Base-by-base conservation (phyloP, 2,113 vertebrate species). In the Narcine bancroftii region DNA sequence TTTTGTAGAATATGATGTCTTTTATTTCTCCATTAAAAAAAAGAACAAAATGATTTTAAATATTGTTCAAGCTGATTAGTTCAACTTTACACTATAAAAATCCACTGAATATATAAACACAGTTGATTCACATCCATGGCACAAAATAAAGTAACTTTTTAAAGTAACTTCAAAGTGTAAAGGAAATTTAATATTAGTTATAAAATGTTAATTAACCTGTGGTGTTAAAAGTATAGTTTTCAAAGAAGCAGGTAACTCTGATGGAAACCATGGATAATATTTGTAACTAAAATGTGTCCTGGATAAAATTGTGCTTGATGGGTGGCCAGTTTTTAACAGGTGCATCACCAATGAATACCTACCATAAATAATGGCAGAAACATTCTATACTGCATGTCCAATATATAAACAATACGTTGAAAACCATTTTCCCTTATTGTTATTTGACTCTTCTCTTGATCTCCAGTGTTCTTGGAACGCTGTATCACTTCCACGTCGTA, bases 231-330 rank as follows among this genome's bases (percentile, higher is more conserved):
- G 66, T 47, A 69, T 71, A 66, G 11, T 60, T 87, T 60, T 60
- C 81, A 87, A 87, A 60, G 89, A 47, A 47, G 13, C 53, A 91
- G 87, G 24, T 91, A 91, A 24, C 71, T 63, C 65, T n/a, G 13
- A 69, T 24, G 42, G 42, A 33, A 91, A 91, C 42, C 89, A 47
- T 91, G 71, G 89, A 91, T 69, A 91, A 91, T 69, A 65, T 71
- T 69, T 69, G 63, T n/a, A 91, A 69, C 71, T 91, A 91, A 91
- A 91, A 71, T 69, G 89, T 91, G 63, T 47, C 89, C 89, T 91
- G 63, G 71, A 69, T 69, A 17, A 69, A 69, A 39, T 47, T 91
- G 63, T n/a, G 17, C 89, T 11, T 13, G 3, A 65, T 91, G 71
- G 89, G 89, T 91, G 89, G 89, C 47, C 89, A 45, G 89, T 91